Evolutionary conservation across 2,888 invertebrate species (phyloP), one percentile per base, ranked within the genome.

Genomic region (Phaedon cochleariae): DNA sequence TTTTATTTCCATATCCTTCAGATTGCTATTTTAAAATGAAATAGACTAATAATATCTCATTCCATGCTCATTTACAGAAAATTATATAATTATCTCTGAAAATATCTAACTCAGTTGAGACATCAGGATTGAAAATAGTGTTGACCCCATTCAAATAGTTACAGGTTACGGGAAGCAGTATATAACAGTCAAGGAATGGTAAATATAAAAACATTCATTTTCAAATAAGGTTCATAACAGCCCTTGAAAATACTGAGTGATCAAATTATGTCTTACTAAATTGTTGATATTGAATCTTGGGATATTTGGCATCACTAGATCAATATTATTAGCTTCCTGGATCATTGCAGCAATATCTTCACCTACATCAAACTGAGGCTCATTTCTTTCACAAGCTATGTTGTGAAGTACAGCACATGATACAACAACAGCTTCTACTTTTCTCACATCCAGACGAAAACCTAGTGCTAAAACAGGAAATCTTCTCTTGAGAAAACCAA

Each of bases 381-480:
- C 58, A 53, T 59, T 41, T 46, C 45, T 60, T 18, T 46, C 21
- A 57, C 41, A 22, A 57, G 65, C 69, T 34, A 74, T 65, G 64
- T 74, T 75, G 61, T 73, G 72, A 15, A 75, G 48, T 15, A 74
- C 71, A 46, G 68, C 67, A 52, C 71, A 60, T 21, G 74, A 67
- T 59, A 73, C 64, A 55, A 75, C 52, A 55, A 72, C 62, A 17
- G 64, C 65, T 60, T 69, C 58, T 6, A 71, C 70, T 41, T 57
- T 74, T 21, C 57, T 53, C 20, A 75, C 37, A 62, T 74, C 68
- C 5, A 75, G 41, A 10, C 76, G 22, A 29, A 80, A 69, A 21
- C 77, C 79, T 21, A 76, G 22, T 15, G 76, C 70, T 45, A 79
- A 62, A 15, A 74, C 66, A 34, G 79, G 79, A 69, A 79, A 78